Conservation (phyloP, 1,140 invertebrate species). For the Acromyrmex heyeri region DNA sequence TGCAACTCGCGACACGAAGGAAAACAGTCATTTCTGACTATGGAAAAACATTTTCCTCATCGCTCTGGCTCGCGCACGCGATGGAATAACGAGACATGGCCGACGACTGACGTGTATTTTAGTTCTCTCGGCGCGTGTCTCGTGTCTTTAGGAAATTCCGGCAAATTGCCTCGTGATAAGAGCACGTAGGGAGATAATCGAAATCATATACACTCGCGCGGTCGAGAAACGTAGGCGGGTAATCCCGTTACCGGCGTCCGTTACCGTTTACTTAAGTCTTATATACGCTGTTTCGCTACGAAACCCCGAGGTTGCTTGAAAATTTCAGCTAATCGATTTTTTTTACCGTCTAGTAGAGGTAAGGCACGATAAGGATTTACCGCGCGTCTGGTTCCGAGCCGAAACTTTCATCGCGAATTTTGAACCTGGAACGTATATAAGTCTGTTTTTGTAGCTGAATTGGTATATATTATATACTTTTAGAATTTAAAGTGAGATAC, state of each 20-base stretch:
- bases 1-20: background rate
- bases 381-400: background rate
- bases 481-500: too few relatives aligned
- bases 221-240: conserved; percentile 1
- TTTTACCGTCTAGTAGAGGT: background rate
- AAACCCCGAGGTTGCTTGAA: background rate
- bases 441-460: too few relatives aligned
- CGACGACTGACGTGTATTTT: conserved; percentile 7
- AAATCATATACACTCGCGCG: conserved; percentile 60
- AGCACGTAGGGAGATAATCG: conserved; percentile 61
- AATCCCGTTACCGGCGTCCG: conserved; percentile 49
- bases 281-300: background rate
- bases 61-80: conserved; percentile 13
- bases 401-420: conserved; percentile 12
- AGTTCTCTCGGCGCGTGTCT: conserved; percentile 39
- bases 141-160: conserved; percentile 61
- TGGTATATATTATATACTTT: too few relatives aligned
- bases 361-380: background rate
- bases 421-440: background rate
- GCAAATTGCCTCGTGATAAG: conserved; percentile 63
- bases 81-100: conserved; percentile 42
- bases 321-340: conserved; percentile 29
- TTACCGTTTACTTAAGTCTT: conserved; percentile 43
- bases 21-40: conserved; percentile 17
- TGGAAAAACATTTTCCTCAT: conserved; percentile 28